These are phyloP conservation scores for Peromyscus melanophrys DNA, from an alignment of 2,797 vertebrate species.

Conservation along the genomic window DNA sequence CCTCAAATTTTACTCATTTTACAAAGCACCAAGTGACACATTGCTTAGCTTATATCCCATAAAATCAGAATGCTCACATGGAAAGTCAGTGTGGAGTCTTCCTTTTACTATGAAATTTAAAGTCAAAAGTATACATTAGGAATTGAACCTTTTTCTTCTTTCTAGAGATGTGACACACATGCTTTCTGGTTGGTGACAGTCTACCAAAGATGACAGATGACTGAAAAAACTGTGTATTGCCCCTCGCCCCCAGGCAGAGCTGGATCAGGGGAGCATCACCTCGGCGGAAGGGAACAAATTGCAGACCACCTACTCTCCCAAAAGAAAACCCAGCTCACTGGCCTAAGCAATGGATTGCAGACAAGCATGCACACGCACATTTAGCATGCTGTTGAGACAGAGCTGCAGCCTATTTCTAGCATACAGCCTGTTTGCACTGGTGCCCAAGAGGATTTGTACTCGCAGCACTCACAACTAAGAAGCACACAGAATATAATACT, in stretches of 20 bases:
- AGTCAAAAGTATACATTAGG: neutral
- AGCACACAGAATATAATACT: conserved; percentile 80
- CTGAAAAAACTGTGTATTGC: neutral
- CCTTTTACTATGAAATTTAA: conserved; percentile 51
- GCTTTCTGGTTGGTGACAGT: neutral
- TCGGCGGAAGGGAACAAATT: neutral
- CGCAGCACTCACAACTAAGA: neutral
- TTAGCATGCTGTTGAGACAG: neutral
- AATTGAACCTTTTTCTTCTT: conserved; percentile 15
- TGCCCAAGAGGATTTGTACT: neutral
- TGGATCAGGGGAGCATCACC: neutral
- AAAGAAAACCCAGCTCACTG: neutral
- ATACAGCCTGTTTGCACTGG: neutral
- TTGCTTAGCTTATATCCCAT: neutral
- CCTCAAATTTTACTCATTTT: conserved; percentile 55
- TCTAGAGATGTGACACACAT: neutral
- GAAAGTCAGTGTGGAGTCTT: conserved; percentile 24
- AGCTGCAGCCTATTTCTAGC: neutral
- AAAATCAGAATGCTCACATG: neutral
- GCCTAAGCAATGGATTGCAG: neutral
- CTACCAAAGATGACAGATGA: neutral
- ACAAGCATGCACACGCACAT: neutral
- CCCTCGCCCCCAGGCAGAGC: neutral
- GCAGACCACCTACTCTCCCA: neutral
- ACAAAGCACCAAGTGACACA: neutral